phyloP scores from a whole-genome alignment of 1,140 invertebrate genomes.

The Octopus bimaculoides region DNA sequence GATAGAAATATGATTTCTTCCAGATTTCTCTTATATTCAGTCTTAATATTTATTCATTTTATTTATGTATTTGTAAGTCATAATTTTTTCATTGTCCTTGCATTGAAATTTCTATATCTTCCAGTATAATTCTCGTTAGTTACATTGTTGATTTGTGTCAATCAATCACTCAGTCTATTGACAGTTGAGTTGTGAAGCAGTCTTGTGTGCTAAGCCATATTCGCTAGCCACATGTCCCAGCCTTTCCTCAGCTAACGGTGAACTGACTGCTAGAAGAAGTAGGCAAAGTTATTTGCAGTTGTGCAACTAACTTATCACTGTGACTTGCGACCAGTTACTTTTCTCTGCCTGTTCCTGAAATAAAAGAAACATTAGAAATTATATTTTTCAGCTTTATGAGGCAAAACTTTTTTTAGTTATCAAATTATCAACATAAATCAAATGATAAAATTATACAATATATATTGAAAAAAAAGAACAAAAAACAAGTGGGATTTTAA shows the following conservation, averaged over 20 bases:
- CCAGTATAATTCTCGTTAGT: not conserved
- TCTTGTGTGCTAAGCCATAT: slow-evolving; percentile 1
- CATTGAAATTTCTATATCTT: not conserved
- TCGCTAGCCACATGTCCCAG: not conserved
- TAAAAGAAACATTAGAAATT: slow-evolving; percentile 17
- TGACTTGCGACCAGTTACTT: slow-evolving; percentile 81
- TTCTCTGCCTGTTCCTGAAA: slow-evolving; percentile 71
- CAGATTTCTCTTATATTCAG: not conserved
- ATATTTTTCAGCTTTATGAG: not conserved
- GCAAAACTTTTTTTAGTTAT: not conserved
- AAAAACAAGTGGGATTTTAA: too few relatives aligned
- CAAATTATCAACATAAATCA: not conserved
- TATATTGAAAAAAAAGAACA: not conserved
- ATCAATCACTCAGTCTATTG: not conserved
- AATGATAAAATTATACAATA: not conserved
- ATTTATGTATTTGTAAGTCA: not conserved
- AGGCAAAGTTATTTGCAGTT: not conserved
- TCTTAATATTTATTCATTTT: not conserved
- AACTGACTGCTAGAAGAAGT: not conserved
- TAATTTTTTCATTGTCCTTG: not conserved
- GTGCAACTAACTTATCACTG: slow-evolving; percentile 66
- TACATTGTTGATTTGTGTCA: not conserved
- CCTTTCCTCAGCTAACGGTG: not conserved
- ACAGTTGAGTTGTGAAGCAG: not conserved
- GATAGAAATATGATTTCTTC: not conserved